Conservation (phyloP, 1,140 invertebrate genomes). For the Hypsibius dujardini region DNA sequence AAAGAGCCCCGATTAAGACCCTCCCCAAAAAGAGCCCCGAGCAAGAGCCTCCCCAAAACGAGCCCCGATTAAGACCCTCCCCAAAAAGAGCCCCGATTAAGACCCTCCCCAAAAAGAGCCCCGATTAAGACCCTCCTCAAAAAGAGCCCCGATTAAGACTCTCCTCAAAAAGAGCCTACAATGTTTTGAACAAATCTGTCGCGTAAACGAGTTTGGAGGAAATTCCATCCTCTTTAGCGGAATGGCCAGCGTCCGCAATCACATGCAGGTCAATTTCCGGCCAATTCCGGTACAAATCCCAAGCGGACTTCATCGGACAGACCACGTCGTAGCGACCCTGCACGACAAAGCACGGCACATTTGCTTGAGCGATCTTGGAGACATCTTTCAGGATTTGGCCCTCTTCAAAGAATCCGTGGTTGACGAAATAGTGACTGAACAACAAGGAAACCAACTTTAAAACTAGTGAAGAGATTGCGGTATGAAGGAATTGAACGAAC, state of each 20-base stretch:
- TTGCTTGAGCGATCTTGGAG: slow-evolving; percentile 28
- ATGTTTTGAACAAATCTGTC: not conserved
- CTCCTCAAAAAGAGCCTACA: slow-evolving; percentile 10
- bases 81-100: too few species aligned
- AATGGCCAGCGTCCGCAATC: slow-evolving; percentile 30
- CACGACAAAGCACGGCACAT: slow-evolving; percentile 30
- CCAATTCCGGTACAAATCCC: slow-evolving; percentile 31
- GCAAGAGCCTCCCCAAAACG: too few species aligned
- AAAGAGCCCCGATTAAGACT: too few species aligned
- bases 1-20: too few species aligned
- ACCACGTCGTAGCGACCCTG: slow-evolving; percentile 33
- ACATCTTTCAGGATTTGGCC: slow-evolving; percentile 29
- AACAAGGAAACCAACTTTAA: slow-evolving; percentile 10
- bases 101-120: too few species aligned
- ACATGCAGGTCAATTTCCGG: slow-evolving; percentile 29
- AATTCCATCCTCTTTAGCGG: slow-evolving; percentile 25
- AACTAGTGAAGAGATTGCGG: too few species aligned
- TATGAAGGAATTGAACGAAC: too few species aligned
- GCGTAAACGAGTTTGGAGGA: not conserved
- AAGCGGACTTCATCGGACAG: slow-evolving; percentile 31
- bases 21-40: too few species aligned
- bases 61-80: too few species aligned
- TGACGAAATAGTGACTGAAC: slow-evolving; percentile 32
- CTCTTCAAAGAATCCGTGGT: slow-evolving; percentile 31
- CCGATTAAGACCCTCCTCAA: too few species aligned